phyloP scores from a whole-genome alignment of 2,113 vertebrate genomes.

The Thamnaconus septentrionalis region DNA sequence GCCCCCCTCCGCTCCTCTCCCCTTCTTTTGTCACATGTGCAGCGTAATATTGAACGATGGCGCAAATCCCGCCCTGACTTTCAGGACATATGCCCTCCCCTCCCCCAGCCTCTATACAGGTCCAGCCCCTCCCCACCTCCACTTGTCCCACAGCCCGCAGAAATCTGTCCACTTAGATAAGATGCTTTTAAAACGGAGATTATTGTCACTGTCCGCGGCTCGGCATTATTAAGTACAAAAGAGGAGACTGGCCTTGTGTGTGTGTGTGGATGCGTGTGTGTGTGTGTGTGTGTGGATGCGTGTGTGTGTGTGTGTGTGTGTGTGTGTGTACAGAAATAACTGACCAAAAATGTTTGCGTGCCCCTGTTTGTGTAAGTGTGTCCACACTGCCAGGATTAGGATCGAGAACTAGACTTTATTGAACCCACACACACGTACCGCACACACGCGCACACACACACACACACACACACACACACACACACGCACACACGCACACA shows the following conservation, averaged over 20 bases:
- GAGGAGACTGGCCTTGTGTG: constrained; percentile 13
- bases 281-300: background rate
- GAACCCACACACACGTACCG: background rate
- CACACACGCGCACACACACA: background rate
- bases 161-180: constrained; percentile 71
- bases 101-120: constrained; percentile 45
- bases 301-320: constrained; percentile 2
- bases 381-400: constrained; percentile 29
- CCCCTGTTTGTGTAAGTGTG: constrained; percentile 35
- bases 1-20: constrained; percentile 14
- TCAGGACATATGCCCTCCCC: constrained; percentile 51
- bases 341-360: constrained; percentile 12
- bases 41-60: constrained; percentile 41
- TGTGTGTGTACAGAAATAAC: constrained; percentile 11
- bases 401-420: background rate
- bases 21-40: constrained; percentile 33
- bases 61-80: constrained; percentile 54
- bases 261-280: background rate
- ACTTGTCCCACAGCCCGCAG: constrained; percentile 64
- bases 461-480: constrained; percentile 4
- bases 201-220: constrained; percentile 64
- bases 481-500: constrained; percentile 2
- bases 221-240: constrained; percentile 63
- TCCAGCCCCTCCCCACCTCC: constrained; percentile 25
- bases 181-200: constrained; percentile 73